phyloP scores from a whole-genome alignment of 2,888 invertebrate genomes.

The Apodemia zela region DNA sequence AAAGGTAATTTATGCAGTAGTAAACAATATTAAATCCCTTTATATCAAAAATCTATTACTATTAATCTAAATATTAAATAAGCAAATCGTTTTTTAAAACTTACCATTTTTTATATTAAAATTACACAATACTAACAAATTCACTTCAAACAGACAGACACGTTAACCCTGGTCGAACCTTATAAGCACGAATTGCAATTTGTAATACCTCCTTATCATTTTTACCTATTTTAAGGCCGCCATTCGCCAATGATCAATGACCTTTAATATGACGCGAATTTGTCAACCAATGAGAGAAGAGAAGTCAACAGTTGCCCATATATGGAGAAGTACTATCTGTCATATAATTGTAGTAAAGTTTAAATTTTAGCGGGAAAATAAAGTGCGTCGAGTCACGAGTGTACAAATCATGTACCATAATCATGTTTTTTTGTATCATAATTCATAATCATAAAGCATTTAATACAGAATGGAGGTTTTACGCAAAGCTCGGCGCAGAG shows the following conservation, averaged over 20 bases:
- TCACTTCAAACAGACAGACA: background rate
- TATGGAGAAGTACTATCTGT: background rate
- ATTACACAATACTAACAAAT: background rate
- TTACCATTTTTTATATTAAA: conserved; percentile 6
- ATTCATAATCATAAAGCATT: too few species aligned
- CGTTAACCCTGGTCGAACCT: background rate
- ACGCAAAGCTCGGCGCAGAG: too few species aligned
- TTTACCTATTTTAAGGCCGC: conserved; percentile 6
- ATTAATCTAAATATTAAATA: too few species aligned
- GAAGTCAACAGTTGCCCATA: conserved; percentile 5
- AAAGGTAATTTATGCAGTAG: too few species aligned
- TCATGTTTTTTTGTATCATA: too few species aligned
- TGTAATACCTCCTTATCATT: background rate
- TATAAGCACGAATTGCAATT: conserved; percentile 1
- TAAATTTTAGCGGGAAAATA: conserved; percentile 9
- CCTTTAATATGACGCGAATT: conserved; percentile 6
- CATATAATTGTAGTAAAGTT: background rate
- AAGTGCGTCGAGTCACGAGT: background rate
- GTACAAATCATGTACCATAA: too few species aligned
- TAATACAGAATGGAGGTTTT: too few species aligned
- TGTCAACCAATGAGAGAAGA: background rate
- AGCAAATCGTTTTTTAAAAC: background rate
- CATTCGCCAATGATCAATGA: conserved; percentile 14
- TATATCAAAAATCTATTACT: too few species aligned
- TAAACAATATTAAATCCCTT: too few species aligned